Percentiles rank a stretch among this genome's conserved stretches.
Conservation (phyloP, 2,888 invertebrate species). For the Trissonchulus latispiculum region DNA sequence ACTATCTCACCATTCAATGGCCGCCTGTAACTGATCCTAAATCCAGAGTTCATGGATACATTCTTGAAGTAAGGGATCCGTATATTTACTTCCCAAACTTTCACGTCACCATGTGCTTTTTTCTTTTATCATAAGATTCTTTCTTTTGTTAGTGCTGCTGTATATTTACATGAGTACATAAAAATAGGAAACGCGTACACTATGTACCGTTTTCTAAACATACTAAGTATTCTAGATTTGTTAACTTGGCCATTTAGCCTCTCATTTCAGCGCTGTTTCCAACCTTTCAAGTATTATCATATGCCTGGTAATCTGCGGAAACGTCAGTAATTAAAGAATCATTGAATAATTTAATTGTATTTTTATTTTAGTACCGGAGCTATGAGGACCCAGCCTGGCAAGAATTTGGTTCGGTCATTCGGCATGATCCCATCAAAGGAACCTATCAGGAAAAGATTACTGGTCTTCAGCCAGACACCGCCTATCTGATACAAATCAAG, state of each 20-base stretch:
- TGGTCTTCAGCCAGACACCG: slow-evolving; percentile 45
- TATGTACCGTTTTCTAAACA: too few species aligned
- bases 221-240: too few species aligned
- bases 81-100: too few species aligned
- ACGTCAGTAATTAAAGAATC: too few species aligned
- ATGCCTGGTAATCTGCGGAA: too few species aligned
- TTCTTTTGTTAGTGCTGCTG: too few species aligned
- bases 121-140: too few species aligned
- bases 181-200: too few species aligned
- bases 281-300: background rate
- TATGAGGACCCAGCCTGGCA: slow-evolving; percentile 37
- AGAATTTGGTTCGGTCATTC: slow-evolving; percentile 36
- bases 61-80: slow-evolving; percentile 4
- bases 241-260: too few species aligned
- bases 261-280: background rate
- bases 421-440: slow-evolving; percentile 37
- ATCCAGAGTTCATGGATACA: slow-evolving; percentile 32
- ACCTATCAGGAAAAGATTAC: slow-evolving; percentile 41
- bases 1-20: slow-evolving; percentile 40
- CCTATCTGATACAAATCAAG: slow-evolving; percentile 47
- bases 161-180: too few species aligned
- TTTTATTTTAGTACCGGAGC: slow-evolving; percentile 34
- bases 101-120: too few species aligned
- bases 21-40: slow-evolving; percentile 36
- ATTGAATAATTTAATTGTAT: background rate